Base-by-base conservation (phyloP, 2,888 invertebrate species). In the Harmothoe impar region DNA sequence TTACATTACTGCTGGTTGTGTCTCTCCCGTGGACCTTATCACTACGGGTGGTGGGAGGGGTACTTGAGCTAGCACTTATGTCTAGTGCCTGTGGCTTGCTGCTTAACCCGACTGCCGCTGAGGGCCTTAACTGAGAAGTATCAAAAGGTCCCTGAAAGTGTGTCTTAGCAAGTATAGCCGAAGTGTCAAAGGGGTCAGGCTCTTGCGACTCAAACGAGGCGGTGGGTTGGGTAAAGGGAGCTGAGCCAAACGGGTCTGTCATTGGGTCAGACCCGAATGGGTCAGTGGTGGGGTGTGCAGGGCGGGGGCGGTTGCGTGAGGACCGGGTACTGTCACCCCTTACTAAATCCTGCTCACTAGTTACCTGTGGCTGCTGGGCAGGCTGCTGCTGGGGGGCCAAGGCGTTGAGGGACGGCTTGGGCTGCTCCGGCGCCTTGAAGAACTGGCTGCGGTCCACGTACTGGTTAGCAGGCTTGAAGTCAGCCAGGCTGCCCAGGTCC, bases 101-200 rank as follows among this genome's bases (percentile, higher is more conserved):
- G 31, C 43, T 51, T 81, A 81, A n/a, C n/a, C 81, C 81, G 17
- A 12, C 54, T 29, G 56, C 25, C n/a, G 86, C 86, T 10, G 86
- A 77, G 23, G 90, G 90, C 78, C 81, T 90, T 51, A 90, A 77
- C 52, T 90, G 33, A 43, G 90, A 90, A 23, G 81, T 90, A 81
- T 90, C 90, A 90, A 81, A 90, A 17, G 90, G 90, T 43, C 90
- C 90, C 35, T 81, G 51, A 54, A 56, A 86, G 20, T 78, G 78
- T 17, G 81, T 43, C 54, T 54, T 51, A 51, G 77, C 77, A 54
- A 90, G 90, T 25, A 90, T 77, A 23, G 81, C 54, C 12, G 90
- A 81, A 10, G 90, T 90, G 56, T 90, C 90, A 90, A 90, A 90
- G 33, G 90, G 90, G 25, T 90, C 90, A 25, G 77, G 89, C 29